phyloP scores from a whole-genome alignment of 2,797 vertebrate genomes.

The Tangara arthus region DNA sequence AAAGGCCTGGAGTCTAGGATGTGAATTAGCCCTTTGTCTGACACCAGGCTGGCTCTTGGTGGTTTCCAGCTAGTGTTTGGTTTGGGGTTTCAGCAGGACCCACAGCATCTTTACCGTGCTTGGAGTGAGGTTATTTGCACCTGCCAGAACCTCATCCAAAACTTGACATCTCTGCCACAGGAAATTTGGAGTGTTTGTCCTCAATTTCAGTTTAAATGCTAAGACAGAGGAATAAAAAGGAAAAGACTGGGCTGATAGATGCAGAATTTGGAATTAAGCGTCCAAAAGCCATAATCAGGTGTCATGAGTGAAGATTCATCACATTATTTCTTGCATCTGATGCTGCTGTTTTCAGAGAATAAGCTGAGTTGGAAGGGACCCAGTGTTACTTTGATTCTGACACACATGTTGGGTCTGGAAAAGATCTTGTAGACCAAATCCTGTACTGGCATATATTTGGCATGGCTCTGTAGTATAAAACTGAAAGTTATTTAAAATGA shows the following conservation, averaged over 20 bases:
- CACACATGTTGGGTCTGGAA: not conserved
- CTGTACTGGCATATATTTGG: not conserved
- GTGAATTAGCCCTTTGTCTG: not conserved
- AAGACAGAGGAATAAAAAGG: not conserved
- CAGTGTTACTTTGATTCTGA: not conserved
- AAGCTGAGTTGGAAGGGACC: not conserved
- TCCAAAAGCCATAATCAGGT: not conserved
- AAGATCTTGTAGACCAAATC: not conserved
- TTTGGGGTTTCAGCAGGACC: not conserved
- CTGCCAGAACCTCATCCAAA: not conserved
- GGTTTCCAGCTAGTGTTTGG: not conserved
- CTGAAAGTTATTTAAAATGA: not conserved
- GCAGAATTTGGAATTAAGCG: not conserved
- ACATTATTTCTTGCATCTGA: not conserved
- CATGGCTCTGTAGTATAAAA: not conserved
- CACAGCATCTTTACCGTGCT: not conserved
- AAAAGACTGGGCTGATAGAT: not conserved
- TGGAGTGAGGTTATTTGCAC: not conserved
- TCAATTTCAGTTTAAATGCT: not conserved
- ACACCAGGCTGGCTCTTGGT: not conserved
- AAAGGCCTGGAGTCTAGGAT: not conserved
- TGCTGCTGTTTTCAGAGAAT: not conserved
- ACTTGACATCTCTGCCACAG: not conserved
- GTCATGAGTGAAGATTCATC: not conserved
- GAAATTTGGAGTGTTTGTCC: not conserved